Evolutionary conservation across 1,140 invertebrate species (phyloP).

Genomic region (Drosophila triauraria): DNA sequence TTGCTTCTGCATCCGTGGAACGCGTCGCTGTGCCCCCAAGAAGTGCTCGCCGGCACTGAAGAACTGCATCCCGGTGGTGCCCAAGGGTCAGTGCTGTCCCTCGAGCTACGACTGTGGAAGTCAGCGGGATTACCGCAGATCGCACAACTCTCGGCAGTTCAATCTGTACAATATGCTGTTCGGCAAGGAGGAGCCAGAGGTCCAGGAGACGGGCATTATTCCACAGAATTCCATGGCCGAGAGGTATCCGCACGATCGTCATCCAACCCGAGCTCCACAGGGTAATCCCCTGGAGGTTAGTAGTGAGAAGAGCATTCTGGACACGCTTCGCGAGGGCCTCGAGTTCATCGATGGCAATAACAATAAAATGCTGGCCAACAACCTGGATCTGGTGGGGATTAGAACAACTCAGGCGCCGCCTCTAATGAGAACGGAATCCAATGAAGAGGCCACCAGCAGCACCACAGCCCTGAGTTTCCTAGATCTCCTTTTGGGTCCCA

Average conservation of each 20-base stretch:
- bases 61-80: slow-evolving; percentile 91
- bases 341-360: slow-evolving; percentile 83
- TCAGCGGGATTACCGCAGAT: slow-evolving; percentile 79
- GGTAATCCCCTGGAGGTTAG: slow-evolving; percentile 48
- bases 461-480: slow-evolving; percentile 64
- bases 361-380: slow-evolving; percentile 74
- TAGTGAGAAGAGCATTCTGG: slow-evolving; percentile 80
- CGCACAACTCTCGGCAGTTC: slow-evolving; percentile 77
- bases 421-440: slow-evolving; percentile 2
- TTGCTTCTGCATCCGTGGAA: slow-evolving; percentile 92
- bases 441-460: slow-evolving; percentile 14
- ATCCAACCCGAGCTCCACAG: slow-evolving; percentile 52
- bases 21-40: slow-evolving; percentile 90
- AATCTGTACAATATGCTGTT: slow-evolving; percentile 82
- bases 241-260: slow-evolving; percentile 72
- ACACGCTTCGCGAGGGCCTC: slow-evolving; percentile 77
- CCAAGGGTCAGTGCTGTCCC: slow-evolving; percentile 92
- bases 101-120: slow-evolving; percentile 92
- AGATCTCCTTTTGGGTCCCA: slow-evolving; percentile 71
- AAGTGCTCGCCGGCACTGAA: slow-evolving; percentile 90
- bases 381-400: slow-evolving; percentile 57
- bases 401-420: slow-evolving; percentile 28
- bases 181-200: slow-evolving; percentile 73
- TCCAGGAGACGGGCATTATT: slow-evolving; percentile 32
- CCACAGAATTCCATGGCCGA: slow-evolving; percentile 60